Percentiles rank a stretch among this genome's conserved stretches.
Conservation (phyloP, 2,888 invertebrate genomes). For the Arge pagana region DNA sequence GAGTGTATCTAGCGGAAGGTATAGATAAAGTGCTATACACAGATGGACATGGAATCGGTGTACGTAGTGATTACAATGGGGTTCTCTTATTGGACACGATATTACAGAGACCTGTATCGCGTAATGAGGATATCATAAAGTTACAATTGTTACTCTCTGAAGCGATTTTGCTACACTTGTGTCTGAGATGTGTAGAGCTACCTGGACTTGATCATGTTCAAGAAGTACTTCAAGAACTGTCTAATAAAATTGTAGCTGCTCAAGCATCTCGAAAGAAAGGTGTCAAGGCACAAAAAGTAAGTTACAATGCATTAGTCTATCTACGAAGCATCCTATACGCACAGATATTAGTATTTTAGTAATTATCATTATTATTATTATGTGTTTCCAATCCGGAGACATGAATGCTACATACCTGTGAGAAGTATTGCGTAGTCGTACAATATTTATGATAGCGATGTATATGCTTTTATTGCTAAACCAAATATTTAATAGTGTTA, state of each 20-base stretch:
- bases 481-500: conserved; percentile 13
- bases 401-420: too few species aligned
- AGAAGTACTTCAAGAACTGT: conserved; percentile 78
- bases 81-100: conserved; percentile 87
- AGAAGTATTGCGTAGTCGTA: too few species aligned
- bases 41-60: conserved; percentile 80
- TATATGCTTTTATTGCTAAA: not conserved
- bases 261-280: conserved; percentile 79
- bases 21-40: conserved; percentile 85
- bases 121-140: conserved; percentile 78
- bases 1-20: conserved; percentile 72
- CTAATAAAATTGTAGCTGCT: conserved; percentile 73
- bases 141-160: conserved; percentile 87
- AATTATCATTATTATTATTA: too few species aligned
- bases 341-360: too few species aligned
- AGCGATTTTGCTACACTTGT: conserved; percentile 83
- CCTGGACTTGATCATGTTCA: conserved; percentile 78
- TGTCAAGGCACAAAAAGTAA: conserved; percentile 88
- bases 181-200: conserved; percentile 74
- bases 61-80: conserved; percentile 89
- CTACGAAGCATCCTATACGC: too few species aligned
- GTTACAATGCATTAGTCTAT: too few species aligned
- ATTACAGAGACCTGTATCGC: conserved; percentile 79
- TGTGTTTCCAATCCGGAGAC: too few species aligned
- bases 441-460: too few species aligned